Evolutionary conservation across 1,140 invertebrate species (phyloP).

Genomic region (Steinernema feltiae): DNA sequence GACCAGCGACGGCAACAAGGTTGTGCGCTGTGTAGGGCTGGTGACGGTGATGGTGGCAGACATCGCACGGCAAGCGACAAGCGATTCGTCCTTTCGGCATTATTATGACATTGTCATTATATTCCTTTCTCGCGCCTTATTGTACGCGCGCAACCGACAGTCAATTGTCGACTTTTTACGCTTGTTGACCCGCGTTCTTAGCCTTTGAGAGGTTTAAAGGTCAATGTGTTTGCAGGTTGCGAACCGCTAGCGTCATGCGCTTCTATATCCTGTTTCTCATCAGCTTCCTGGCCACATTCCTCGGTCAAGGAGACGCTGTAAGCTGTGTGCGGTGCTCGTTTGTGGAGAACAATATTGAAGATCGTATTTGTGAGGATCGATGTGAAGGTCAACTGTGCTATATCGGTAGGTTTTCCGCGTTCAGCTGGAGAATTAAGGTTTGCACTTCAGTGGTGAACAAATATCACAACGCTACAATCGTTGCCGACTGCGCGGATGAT

Average conservation of each 20-base stretch:
- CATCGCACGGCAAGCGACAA: background rate
- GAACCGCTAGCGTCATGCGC: background rate
- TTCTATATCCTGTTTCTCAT: background rate
- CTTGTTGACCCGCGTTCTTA: conserved; percentile 2
- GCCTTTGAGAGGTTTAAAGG: background rate
- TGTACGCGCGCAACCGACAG: background rate
- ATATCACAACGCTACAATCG: background rate
- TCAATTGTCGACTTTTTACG: background rate
- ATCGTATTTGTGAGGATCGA: background rate
- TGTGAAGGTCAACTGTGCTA: background rate
- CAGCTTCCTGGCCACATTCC: background rate
- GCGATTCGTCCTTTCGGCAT: background rate
- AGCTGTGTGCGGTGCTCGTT: conserved; percentile 3
- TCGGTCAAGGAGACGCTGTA: background rate
- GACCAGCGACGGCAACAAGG: background rate
- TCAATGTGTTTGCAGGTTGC: background rate
- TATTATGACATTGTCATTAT: conserved; percentile 9
- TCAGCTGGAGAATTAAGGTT: no score
- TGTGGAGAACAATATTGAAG: background rate
- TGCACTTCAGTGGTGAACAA: background rate
- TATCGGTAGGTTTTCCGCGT: background rate
- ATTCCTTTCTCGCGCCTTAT: conserved; percentile 9
- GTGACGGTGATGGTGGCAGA: no score
- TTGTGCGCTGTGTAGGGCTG: no score
- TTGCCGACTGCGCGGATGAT: background rate